These are phyloP conservation scores for Ochropacha duplaris DNA, from an alignment of 2,888 invertebrate genomes.

Conservation along the genomic window DNA sequence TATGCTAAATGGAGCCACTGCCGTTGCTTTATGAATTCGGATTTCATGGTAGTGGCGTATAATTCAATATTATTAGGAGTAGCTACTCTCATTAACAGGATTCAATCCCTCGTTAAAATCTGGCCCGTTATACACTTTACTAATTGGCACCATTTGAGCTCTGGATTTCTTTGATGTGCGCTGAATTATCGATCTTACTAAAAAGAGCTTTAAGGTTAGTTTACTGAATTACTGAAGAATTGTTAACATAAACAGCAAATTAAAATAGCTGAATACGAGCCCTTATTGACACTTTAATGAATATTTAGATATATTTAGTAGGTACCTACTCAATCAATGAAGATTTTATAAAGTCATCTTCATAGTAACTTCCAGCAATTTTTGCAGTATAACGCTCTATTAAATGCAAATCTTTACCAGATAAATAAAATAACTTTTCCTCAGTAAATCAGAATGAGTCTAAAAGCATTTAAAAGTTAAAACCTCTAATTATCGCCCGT, in stretches of 20 bases:
- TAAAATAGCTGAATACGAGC: background rate
- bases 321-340: too few relatives aligned
- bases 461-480: background rate
- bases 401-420: background rate
- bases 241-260: background rate
- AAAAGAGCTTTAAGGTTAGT: background rate
- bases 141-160: constrained; percentile 64
- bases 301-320: too few relatives aligned
- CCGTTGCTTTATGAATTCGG: constrained; percentile 30
- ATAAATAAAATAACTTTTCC: background rate
- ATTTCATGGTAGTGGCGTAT: constrained; percentile 45
- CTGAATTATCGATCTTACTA: constrained; percentile 7
- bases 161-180: constrained; percentile 28
- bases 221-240: background rate
- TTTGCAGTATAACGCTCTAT: background rate
- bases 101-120: constrained; percentile 52
- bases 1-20: constrained; percentile 25
- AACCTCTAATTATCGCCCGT: constrained; percentile 8
- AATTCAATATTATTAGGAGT: constrained; percentile 44
- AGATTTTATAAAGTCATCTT: too few relatives aligned
- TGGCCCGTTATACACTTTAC: constrained; percentile 49
- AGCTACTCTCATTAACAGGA: constrained; percentile 52
- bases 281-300: too few relatives aligned
- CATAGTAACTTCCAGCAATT: background rate
- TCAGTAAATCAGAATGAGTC: background rate